Base-by-base conservation (phyloP, 2,797 vertebrate genomes). In the Ptychobarbus kaznakovi region DNA sequence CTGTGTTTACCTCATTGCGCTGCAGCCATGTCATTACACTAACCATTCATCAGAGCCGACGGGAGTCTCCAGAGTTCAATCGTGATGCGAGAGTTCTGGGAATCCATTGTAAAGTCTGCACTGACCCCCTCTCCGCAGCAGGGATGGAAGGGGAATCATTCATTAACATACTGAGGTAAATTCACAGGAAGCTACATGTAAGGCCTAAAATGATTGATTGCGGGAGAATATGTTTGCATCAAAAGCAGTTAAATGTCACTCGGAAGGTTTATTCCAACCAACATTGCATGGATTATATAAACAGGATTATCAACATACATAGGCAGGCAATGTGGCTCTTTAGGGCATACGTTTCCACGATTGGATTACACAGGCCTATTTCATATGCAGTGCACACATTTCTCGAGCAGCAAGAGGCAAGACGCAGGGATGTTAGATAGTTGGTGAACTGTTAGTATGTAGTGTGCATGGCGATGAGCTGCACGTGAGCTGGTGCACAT, bases 1-100 rank as follows among this genome's bases (percentile, higher is more conserved):
- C 88, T 87, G 85, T 77, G 89, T 83, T 40, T 86, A 88, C 88
- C 89, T 90, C 88, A 90, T 86, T 90, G 86, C 49, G 22, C 83
- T 8, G 15, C 25, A 66, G 68, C 49, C 38, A 35, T 72, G 76
- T 74, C 56, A 56, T 83, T 80, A 74, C 42, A 56, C 49, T 25
- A 75, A 40, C 58, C 49, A 75, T 80, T 83, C 49, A 83, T 83
- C 86, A 87, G 81, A 66, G 56, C 83, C 1, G 22, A 4, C 74
- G 74, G 35, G 35, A 82, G 58, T 51, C 85, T 83, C 74, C 2
- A 12, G 76, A 72, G 66, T 40, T 85, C 44, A 74, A 28, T 81
- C 56, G 49, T 25, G 66, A 74, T 53, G 15, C 32, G 25, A 77
- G 61, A 25, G 35, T 22, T 16, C 16, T 22, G 44, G 35, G 74